Evolutionary conservation across 2,888 invertebrate species (phyloP).

Genomic region (Drosophila villosipedis): DNA sequence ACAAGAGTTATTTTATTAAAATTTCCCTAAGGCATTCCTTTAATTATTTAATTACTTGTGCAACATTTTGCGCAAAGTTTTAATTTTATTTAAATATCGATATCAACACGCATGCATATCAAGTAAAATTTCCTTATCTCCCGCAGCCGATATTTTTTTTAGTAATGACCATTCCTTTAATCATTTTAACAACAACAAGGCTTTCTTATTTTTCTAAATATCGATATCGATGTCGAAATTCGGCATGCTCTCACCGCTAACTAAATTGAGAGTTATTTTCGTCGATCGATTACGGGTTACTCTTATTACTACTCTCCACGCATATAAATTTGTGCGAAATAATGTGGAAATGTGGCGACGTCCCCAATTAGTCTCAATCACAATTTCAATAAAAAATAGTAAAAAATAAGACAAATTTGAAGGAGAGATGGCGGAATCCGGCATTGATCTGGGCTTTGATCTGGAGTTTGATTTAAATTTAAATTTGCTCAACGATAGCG

Average conservation of each 20-base stretch:
- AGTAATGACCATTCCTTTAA: background rate
- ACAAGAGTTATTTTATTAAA: background rate
- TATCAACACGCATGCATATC: background rate
- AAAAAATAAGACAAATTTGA: background rate
- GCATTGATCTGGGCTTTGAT: slow-evolving; percentile 89
- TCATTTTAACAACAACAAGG: background rate
- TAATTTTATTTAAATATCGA: background rate
- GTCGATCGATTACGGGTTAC: slow-evolving; percentile 28
- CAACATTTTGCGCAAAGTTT: background rate
- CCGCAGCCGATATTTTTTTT: background rate
- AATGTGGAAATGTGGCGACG: slow-evolving; percentile 22
- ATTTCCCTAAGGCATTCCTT: background rate
- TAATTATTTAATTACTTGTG: background rate
- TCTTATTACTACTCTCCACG: slow-evolving; percentile 16
- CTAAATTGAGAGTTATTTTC: slow-evolving; percentile 40
- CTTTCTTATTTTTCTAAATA: background rate
- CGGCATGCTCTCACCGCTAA: slow-evolving; percentile 6
- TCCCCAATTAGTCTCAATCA: slow-evolving; percentile 33
- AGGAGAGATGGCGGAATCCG: slow-evolving; percentile 86
- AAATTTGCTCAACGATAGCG: slow-evolving; percentile 69
- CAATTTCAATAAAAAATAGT: slow-evolving; percentile 8
- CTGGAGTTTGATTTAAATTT: slow-evolving; percentile 85
- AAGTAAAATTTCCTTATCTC: background rate
- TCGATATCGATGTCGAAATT: slow-evolving; percentile 15
- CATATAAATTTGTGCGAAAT: slow-evolving; percentile 37